Conservation (phyloP, 2,888 invertebrate genomes). For the Oligia strigilis region DNA sequence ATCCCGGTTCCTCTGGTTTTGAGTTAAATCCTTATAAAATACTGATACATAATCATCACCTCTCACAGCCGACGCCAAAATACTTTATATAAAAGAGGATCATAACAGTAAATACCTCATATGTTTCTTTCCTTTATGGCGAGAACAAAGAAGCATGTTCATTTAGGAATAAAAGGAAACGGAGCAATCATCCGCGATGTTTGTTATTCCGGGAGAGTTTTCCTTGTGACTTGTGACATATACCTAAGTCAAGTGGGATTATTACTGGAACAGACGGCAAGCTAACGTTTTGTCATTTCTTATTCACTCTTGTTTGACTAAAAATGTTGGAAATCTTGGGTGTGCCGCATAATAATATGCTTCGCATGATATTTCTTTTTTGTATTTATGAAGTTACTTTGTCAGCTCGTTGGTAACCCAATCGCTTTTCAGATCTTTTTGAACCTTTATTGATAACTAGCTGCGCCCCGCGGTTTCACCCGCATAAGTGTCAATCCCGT, state of each 20-base stretch:
- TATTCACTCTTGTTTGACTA: constrained; percentile 37
- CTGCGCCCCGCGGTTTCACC: too few relatives aligned
- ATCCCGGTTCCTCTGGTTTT: neutral
- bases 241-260: constrained; percentile 52
- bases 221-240: constrained; percentile 49
- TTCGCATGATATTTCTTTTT: constrained; percentile 2
- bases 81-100: constrained; percentile 13
- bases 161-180: constrained; percentile 40
- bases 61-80: neutral
- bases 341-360: neutral
- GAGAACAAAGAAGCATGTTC: constrained; percentile 50
- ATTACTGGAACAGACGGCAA: constrained; percentile 24
- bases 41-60: neutral
- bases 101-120: constrained; percentile 26
- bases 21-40: neutral
- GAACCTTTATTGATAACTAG: neutral
- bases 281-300: constrained; percentile 33
- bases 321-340: constrained; percentile 17
- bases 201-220: constrained; percentile 58
- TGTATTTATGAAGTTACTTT: neutral
- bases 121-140: constrained; percentile 29
- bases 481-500: too few relatives aligned
- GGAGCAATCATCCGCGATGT: constrained; percentile 38
- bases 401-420: neutral
- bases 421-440: neutral